Base-by-base conservation (phyloP, 1,140 invertebrate genomes). In the Drosophila tani region DNA sequence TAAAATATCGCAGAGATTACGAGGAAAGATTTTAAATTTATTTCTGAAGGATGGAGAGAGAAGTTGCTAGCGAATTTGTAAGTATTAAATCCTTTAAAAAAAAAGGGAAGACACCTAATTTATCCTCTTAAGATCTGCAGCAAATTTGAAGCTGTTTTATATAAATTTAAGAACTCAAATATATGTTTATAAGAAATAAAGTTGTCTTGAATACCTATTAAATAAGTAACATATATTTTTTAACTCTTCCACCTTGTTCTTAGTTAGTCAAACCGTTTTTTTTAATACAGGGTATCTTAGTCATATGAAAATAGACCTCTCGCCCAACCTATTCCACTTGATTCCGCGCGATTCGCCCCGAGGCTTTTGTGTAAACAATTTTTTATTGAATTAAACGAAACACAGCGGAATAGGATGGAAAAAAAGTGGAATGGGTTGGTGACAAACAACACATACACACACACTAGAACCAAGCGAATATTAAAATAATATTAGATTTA, bases 311-410 rank as follows among this genome's bases (percentile, higher is more conserved):
- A 69, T 80, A 83, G 66, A 77, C 66, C 76, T 56, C 62, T 56
- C 62, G 43, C 29, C 62, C 66, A 58, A 80, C 55, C 43, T 49
- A 75, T 69, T 67, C 43, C 51, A 66, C 49, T 67, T 84, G 63
- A 80, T 83, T 82, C 73, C 11, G 19, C 12, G 50, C 58, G 6
- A 65, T 75, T 64, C 40, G 14, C 46, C 69, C 55, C 56, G 60
- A 38, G 55, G 64, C 63, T 85, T 85, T 65, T 80, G 57, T 75
- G 65, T 75, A 87, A 88, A 88, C 84, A 87, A 80, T 70, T 73
- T 87, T 87, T 88, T 88, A 88, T 88, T 87, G 80, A 80, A 88
- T 80, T 70, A 62, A 49, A 56, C 56, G 47, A 62, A 47, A 58
- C n/a, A 51, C 41, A 81, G 66, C 55, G 38, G 38, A 66, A 73